Evolutionary conservation across 2,888 invertebrate species (phyloP), one percentile per base, ranked within the genome.

Genomic region (Lottia gigantea): DNA sequence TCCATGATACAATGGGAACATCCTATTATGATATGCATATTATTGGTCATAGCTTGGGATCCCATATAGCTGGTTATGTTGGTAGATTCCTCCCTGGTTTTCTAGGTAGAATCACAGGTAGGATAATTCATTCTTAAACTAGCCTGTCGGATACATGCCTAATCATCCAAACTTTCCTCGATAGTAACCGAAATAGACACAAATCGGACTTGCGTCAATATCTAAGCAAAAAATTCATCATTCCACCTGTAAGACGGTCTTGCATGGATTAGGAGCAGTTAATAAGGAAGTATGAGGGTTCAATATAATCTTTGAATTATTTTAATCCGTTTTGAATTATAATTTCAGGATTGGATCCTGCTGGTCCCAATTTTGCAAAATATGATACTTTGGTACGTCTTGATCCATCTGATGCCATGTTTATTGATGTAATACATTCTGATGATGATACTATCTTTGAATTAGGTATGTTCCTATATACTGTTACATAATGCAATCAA

Each of bases 21-120:
- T 23, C 55, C 6, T 55, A 19, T 23, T 23, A 11, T 55, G 16
- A 55, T 19, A 55, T 55, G 19, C 55, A 55, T 23, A 23, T 55
- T 55, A 23, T 55, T 55, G 55, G 55, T 55, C 55, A 55, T 14
- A 55, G 55, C 15, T 55, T 55, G 19, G 55, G 55, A 23, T 19
- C 55, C 15, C 55, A 55, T 55, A 23, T 55, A 8, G 55, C 55
- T 55, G 55, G 55, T 11, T 55, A 55, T 55, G 55, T 14, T 55
- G 55, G 55, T 2, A 55, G 23, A 55, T 19, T 23, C 15, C 19
- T 23, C 2, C 55, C 55, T 11, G 55, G 19, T 12, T 40, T 40
- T 1, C 23, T 55, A 14, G 23, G 55, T 23, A 19, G 55, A 55
- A 55, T 55, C 2, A 12, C 55, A 23, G 55, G 55, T 55, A 55